Evolutionary conservation across 2,113 vertebrate genomes (phyloP).

Genomic region (Hypocryptadius cinnamomeus): DNA sequence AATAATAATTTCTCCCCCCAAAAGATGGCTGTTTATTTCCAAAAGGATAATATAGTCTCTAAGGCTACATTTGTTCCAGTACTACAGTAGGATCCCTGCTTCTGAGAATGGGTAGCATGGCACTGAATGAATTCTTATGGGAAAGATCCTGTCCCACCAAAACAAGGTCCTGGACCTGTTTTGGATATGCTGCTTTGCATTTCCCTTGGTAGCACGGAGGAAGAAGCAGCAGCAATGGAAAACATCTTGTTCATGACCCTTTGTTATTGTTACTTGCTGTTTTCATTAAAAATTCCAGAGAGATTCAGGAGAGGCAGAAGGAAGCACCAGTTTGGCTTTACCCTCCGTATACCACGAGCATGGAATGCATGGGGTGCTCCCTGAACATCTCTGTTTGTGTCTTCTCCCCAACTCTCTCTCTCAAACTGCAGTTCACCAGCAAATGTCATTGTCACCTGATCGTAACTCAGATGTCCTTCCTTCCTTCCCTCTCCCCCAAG

Average conservation of each 20-base stretch:
- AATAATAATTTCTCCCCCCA: not conserved
- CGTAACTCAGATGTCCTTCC: not conserved
- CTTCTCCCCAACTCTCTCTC: not conserved
- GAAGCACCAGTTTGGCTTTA: not conserved
- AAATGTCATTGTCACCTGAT: not conserved
- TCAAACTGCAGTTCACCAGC: not conserved
- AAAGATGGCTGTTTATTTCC: constrained; percentile 4
- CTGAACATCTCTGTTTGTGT: not conserved
- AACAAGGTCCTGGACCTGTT: not conserved
- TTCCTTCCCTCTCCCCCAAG: not conserved
- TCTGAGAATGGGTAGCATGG: not conserved
- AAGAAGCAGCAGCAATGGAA: not conserved
- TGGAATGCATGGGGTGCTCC: fast-evolving
- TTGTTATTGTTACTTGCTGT: not conserved
- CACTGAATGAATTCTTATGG: not conserved
- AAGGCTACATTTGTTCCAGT: not conserved
- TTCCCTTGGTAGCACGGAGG: not conserved
- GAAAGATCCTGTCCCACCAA: not conserved
- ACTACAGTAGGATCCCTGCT: not conserved
- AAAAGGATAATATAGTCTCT: not conserved
- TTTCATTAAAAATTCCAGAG: not conserved
- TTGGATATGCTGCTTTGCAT: not conserved
- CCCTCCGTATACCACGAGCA: fast-evolving
- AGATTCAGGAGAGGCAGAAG: not conserved
- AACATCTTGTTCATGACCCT: not conserved